Evolutionary conservation across 2,113 vertebrate genomes (phyloP).

Genomic region (Stictonetta naevosa): DNA sequence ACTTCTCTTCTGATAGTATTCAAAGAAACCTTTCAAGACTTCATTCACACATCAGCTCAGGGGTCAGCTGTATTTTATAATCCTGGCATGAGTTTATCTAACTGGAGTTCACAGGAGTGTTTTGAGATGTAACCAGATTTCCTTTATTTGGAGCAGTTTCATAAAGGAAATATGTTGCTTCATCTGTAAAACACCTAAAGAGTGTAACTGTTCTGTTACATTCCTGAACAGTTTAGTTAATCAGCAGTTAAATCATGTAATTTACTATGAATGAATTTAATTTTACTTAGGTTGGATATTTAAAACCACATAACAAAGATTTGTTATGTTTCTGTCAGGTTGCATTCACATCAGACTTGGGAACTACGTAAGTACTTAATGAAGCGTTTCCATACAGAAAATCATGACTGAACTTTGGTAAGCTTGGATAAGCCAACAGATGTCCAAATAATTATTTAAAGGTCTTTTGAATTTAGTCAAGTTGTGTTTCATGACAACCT

Average conservation of each 20-base stretch:
- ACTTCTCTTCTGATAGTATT: not conserved
- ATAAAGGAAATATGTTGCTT: not conserved
- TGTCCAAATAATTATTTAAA: constrained; percentile 33
- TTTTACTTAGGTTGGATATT: not conserved
- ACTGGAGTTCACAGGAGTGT: not conserved
- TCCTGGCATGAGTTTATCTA: not conserved
- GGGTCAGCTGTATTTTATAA: not conserved
- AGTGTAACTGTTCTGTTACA: not conserved
- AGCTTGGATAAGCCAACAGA: constrained; percentile 14
- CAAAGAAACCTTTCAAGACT: not conserved
- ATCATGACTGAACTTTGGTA: not conserved
- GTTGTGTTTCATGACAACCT: not conserved
- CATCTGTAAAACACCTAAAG: not conserved
- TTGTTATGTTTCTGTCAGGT: not conserved
- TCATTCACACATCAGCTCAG: not conserved
- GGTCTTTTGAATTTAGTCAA: not conserved
- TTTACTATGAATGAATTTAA: not conserved
- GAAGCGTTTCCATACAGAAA: constrained; percentile 28
- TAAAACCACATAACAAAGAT: not conserved
- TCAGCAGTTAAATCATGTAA: not conserved
- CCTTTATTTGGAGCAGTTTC: not conserved
- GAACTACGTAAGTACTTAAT: not conserved
- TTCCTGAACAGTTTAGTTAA: not conserved
- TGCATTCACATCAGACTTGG: not conserved
- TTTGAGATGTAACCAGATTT: not conserved